A percentile compares a stretch with the other conserved stretches of the same genome.
phyloP scores from a whole-genome alignment of 37 sponge, comb jelly and placozoan species.

The Tethya wilhelma region DNA sequence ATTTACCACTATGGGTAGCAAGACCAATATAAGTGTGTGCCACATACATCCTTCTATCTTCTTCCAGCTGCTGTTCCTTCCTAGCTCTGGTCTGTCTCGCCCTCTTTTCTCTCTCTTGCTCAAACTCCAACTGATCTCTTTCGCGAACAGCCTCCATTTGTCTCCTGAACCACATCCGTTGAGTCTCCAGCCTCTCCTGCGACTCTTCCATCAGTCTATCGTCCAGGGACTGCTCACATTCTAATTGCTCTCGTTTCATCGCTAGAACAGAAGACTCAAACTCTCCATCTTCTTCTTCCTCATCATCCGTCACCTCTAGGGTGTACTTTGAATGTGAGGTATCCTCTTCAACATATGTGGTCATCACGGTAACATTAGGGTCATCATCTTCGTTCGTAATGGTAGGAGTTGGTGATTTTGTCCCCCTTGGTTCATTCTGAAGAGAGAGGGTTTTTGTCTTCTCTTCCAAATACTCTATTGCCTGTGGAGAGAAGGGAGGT shows the following conservation, averaged over 20 bases:
- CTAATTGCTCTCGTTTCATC: not conserved
- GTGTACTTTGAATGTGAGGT: not conserved
- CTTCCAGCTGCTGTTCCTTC: no score
- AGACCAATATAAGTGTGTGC: no score
- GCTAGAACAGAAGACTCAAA: slow-evolving; percentile 11
- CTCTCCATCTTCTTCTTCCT: not conserved
- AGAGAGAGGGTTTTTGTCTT: slow-evolving; percentile 8
- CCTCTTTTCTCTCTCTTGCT: not conserved
- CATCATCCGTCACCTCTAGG: not conserved
- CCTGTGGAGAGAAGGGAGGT: slow-evolving; percentile 15
- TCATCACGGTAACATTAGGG: no score
- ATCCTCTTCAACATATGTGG: slow-evolving; percentile 4
- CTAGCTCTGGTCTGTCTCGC: no score
- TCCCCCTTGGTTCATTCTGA: not conserved
- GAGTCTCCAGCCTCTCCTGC: not conserved
- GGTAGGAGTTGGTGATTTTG: no score
- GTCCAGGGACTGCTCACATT: slow-evolving; percentile 20
- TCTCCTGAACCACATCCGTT: not conserved
- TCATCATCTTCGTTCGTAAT: no score
- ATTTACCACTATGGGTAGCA: no score
- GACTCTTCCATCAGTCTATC: slow-evolving; percentile 16
- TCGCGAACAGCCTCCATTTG: not conserved
- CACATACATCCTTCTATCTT: no score
- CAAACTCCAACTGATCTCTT: not conserved
- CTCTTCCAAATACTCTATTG: not conserved